A percentile compares a stretch with the other conserved stretches of the same genome.
Evolutionary conservation across 2,113 vertebrate genomes (phyloP).

Genomic region (Barbus barbus): DNA sequence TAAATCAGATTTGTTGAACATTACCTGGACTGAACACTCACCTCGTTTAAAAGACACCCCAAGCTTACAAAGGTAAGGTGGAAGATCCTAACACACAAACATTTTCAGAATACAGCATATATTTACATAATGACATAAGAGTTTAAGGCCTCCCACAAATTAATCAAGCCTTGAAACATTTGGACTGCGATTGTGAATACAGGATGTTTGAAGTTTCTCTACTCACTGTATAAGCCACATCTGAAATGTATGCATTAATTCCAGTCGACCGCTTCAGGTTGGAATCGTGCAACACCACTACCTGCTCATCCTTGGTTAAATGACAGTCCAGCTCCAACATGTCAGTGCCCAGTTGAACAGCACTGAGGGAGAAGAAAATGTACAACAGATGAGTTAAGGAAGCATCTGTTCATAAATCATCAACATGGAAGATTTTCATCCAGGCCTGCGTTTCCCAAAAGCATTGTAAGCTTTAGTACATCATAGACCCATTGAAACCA

Average conservation of each 20-base stretch:
- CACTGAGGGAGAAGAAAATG: conserved; percentile 71
- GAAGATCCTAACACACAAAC: conserved; percentile 83
- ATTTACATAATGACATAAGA: no score
- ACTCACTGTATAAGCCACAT: conserved; percentile 89
- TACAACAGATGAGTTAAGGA: neutral
- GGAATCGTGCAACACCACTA: conserved; percentile 92
- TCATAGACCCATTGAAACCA: no score
- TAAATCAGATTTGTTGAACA: neutral
- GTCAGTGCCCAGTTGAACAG: conserved; percentile 90
- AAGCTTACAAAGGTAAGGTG: conserved; percentile 88
- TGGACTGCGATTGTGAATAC: neutral
- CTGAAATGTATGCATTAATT: conserved; percentile 80
- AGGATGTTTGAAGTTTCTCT: neutral
- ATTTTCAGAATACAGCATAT: neutral
- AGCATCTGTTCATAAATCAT: neutral
- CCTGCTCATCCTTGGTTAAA: conserved; percentile 92
- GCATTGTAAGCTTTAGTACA: no score
- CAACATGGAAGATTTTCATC: neutral
- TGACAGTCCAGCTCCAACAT: conserved; percentile 98
- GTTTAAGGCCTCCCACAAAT: no score
- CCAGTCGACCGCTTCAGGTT: conserved; percentile 89
- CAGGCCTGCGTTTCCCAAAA: no score
- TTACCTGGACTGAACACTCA: conserved; percentile 63
- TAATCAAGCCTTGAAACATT: neutral
- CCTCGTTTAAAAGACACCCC: conserved; percentile 94